Conservation (phyloP, 1,140 invertebrate species). For the Eumaeus atala region DNA sequence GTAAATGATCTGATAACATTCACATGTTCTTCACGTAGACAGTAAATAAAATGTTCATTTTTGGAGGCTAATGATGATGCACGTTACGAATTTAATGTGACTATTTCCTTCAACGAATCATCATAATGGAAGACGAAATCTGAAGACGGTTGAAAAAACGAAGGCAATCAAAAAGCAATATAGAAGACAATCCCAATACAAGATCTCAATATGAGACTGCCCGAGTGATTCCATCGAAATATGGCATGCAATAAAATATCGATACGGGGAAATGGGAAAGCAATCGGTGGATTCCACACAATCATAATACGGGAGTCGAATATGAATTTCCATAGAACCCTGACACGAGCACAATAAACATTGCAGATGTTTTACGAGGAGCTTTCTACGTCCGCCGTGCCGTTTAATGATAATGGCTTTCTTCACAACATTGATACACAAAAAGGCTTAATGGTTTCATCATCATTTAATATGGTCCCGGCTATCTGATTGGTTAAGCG, state of each 20-base stretch:
- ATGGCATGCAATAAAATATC: constrained; percentile 67
- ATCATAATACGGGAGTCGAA: constrained; percentile 42
- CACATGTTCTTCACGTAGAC: too few relatives aligned
- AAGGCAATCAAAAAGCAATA: constrained; percentile 62
- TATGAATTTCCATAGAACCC: constrained; percentile 38
- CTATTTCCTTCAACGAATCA: background rate
- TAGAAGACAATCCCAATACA: constrained; percentile 50
- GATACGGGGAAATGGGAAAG: constrained; percentile 55
- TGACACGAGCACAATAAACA: constrained; percentile 25
- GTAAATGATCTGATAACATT: too few relatives aligned
- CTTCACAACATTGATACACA: background rate
- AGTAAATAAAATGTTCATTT: too few relatives aligned
- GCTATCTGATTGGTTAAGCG: too few relatives aligned
- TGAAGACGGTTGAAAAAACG: constrained; percentile 10
- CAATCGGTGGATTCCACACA: constrained; percentile 53
- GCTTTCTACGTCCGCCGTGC: background rate
- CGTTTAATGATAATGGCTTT: constrained; percentile 9
- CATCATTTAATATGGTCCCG: too few relatives aligned
- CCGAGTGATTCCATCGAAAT: constrained; percentile 57
- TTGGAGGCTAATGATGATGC: too few relatives aligned
- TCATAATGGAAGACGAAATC: constrained; percentile 3
- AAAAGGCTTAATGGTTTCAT: too few relatives aligned
- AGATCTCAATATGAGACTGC: constrained; percentile 54
- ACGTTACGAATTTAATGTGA: too few relatives aligned
- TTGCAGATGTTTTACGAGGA: constrained; percentile 21